Base-by-base conservation (phyloP, 2,888 invertebrate genomes). In the Mellilla xanthometata region DNA sequence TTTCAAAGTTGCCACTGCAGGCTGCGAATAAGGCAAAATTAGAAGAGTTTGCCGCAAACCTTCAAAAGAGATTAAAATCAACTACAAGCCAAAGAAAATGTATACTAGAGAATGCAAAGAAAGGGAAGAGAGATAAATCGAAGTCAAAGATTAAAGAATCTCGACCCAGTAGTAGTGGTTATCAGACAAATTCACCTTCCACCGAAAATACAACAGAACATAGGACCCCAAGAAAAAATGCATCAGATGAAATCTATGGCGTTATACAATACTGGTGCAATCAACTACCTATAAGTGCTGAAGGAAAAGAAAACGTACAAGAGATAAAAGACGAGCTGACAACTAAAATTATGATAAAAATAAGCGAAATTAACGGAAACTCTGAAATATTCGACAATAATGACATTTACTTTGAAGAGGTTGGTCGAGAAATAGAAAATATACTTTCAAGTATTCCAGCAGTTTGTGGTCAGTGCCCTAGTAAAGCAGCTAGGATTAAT, bases 251-350 rank as follows among this genome's bases (percentile, higher is more conserved):
- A 3, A 67, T 81, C n/a, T 47, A 72, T 32, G 67, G 73, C 42
- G 58, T 65, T 13, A 71, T 82, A 3, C 67, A 76, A 33, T 43
- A 49, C 3, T 83, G 83, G 83, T 80, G 81, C 48, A 45, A 62
- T n/a, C 48, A 66, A 48, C 33, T 84, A 29, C 79, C 76, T 3
- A 32, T 82, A 0, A 35, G 52, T 12, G 53, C 52, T 19, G 47
- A 63, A 44, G 71, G 72, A 15, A 38, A 46, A 52, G 51, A 53
- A 24, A 54, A 51, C 9, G 49, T 44, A 1, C 58, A 60, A 44
- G 42, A 42, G 1, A 52, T 72, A 3, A 72, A 57, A 61, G 71
- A 75, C 13, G 58, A 69, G 11, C 31, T 78, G 32, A 57, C 56
- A 4, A 70, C 68, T 6, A 74, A 68, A 68, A 68, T 83, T n/a